Evolutionary conservation across 2,888 invertebrate species (phyloP).

Genomic region (Nomada lathburiana): DNA sequence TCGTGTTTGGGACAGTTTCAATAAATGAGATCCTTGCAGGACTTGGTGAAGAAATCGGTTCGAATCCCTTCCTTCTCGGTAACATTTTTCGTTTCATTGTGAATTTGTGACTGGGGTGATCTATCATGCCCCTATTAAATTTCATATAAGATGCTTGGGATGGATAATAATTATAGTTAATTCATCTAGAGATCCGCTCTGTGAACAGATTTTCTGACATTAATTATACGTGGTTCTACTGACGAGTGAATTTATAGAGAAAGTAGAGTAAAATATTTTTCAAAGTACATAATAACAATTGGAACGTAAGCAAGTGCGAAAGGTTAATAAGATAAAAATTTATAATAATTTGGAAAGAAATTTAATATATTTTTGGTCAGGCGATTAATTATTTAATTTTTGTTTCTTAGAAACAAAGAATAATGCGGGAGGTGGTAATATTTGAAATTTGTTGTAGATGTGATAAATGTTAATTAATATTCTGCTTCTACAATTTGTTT

Average conservation of each 20-base stretch:
- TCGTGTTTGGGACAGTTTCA: constrained; percentile 28
- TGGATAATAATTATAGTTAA: not conserved
- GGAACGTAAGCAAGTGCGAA: too few relatives aligned
- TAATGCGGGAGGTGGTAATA: not conserved
- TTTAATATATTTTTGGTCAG: too few relatives aligned
- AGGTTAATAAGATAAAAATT: too few relatives aligned
- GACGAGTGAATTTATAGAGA: not conserved
- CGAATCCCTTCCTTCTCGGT: not conserved
- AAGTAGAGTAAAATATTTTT: not conserved
- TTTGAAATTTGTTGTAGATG: not conserved
- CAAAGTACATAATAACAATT: not conserved
- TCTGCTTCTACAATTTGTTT: not conserved
- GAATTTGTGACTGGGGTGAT: not conserved
- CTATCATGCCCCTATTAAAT: not conserved
- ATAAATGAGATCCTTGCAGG: constrained; percentile 23
- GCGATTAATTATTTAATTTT: too few relatives aligned
- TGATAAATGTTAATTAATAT: not conserved
- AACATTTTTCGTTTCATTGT: not conserved
- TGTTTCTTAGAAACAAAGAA: too few relatives aligned
- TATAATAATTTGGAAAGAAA: too few relatives aligned
- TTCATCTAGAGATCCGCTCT: constrained; percentile 5
- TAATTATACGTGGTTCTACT: not conserved
- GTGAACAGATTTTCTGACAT: constrained; percentile 9
- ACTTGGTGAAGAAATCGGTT: constrained; percentile 8
- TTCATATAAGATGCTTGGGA: too few relatives aligned